These are phyloP conservation scores for Idris sp. DNA, from an alignment of 1,140 invertebrate species.

Conservation along the genomic window DNA sequence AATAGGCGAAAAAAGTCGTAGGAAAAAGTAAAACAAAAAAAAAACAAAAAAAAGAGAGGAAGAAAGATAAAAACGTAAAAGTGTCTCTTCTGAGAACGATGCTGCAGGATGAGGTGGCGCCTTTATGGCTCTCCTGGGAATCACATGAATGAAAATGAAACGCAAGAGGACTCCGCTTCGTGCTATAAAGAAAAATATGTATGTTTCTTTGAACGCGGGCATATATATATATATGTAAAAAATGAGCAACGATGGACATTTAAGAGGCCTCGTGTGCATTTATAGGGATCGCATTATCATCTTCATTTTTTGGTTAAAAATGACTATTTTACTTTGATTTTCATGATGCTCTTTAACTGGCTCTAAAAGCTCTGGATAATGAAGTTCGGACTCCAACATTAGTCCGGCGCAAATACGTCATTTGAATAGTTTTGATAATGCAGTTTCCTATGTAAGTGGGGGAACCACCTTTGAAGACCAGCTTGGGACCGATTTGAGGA, in stretches of 20 bases:
- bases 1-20: too few relatives aligned
- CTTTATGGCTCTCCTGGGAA: constrained; percentile 55
- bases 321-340: too few relatives aligned
- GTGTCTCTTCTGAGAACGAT: constrained; percentile 51
- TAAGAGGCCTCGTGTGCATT: constrained; percentile 44
- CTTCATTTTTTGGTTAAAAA: too few relatives aligned
- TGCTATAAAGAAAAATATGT: constrained; percentile 61
- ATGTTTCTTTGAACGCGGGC: constrained; percentile 54
- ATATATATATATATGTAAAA: constrained; percentile 52
- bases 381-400: constrained; percentile 4
- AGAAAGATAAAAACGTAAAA: constrained; percentile 53
- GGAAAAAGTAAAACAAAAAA: too few relatives aligned
- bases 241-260: constrained; percentile 46
- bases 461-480: constrained; percentile 15
- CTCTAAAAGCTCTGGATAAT: too few relatives aligned
- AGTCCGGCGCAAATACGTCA: constrained; percentile 32
- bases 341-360: too few relatives aligned
- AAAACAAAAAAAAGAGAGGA: too few relatives aligned
- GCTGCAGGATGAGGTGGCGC: constrained; percentile 59
- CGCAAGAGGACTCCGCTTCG: constrained; percentile 49
- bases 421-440: constrained; percentile 41
- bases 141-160: constrained; percentile 63
- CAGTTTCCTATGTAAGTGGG: constrained; percentile 19
- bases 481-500: constrained; percentile 31
- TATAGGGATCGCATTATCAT: constrained; percentile 55